Conservation (phyloP, 2,888 invertebrate species). For the Caenorhabditis sp. region DNA sequence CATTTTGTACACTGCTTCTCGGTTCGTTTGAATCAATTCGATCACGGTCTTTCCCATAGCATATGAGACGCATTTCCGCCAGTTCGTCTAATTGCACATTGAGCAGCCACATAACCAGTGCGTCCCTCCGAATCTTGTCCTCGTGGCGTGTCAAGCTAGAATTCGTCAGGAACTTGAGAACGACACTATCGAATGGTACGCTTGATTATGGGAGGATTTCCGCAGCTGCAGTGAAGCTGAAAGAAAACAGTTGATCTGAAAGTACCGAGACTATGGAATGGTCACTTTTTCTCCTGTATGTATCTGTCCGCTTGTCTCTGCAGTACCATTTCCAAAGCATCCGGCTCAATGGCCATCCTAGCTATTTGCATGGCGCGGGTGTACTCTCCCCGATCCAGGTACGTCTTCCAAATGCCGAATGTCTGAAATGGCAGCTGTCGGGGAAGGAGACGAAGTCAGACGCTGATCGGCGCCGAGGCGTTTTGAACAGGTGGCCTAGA, state of each 20-base stretch:
- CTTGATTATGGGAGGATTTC: conserved; percentile 90
- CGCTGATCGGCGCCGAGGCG: neutral
- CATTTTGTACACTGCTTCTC: conserved; percentile 89
- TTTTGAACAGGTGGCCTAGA: too few relatives aligned
- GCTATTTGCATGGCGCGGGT: conserved; percentile 67
- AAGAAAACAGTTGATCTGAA: neutral
- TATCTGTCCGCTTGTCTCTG: conserved; percentile 75
- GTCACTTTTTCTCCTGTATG: conserved; percentile 74
- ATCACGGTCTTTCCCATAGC: conserved; percentile 85
- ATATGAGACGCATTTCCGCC: conserved; percentile 81
- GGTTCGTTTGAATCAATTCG: conserved; percentile 88
- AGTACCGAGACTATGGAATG: conserved; percentile 3
- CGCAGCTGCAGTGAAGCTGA: conserved; percentile 82
- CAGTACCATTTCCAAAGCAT: conserved; percentile 74
- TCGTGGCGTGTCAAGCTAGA: conserved; percentile 74
- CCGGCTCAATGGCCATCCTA: conserved; percentile 64
- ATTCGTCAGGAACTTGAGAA: conserved; percentile 61
- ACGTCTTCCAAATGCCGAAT: conserved; percentile 74
- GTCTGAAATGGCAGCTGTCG: conserved; percentile 56
- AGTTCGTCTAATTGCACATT: conserved; percentile 83
- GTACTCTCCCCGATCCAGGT: conserved; percentile 74
- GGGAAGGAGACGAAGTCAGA: neutral
- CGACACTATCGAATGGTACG: conserved; percentile 92
- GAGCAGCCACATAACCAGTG: conserved; percentile 94
- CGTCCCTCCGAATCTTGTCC: conserved; percentile 86